Evolutionary conservation across 2,888 invertebrate genomes (phyloP).

Genomic region (Geotrupes spiniger): DNA sequence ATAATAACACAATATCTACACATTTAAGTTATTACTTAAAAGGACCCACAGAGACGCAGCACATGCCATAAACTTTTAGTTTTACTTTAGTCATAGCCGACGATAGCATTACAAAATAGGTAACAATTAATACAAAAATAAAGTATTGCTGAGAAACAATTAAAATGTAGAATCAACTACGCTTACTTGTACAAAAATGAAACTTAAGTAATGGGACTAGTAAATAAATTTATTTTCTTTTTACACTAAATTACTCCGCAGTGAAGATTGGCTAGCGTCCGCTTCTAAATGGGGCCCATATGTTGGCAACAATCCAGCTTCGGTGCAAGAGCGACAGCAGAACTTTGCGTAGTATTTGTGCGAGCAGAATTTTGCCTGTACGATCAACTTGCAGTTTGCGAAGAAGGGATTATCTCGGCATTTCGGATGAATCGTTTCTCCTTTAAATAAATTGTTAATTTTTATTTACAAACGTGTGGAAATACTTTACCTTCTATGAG

Average conservation of each 20-base stretch:
- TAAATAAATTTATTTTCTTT: slow-evolving; percentile 14
- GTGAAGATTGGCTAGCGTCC: slow-evolving; percentile 6
- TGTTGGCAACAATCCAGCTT: slow-evolving; percentile 71
- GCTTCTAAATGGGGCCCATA: slow-evolving; percentile 37
- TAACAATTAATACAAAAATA: slow-evolving; percentile 21
- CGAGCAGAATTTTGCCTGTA: slow-evolving; percentile 77
- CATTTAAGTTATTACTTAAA: slow-evolving; percentile 12
- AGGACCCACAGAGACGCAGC: neutral
- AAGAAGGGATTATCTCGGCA: slow-evolving; percentile 87
- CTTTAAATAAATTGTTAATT: slow-evolving; percentile 49
- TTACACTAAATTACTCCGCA: slow-evolving; percentile 23
- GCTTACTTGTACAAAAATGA: slow-evolving; percentile 16
- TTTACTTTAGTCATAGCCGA: slow-evolving; percentile 16
- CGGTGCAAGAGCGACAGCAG: slow-evolving; percentile 91
- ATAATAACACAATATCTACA: slow-evolving; percentile 23
- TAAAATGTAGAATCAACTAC: slow-evolving; percentile 14
- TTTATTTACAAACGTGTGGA: neutral
- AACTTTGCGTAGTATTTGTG: slow-evolving; percentile 89
- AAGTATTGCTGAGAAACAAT: neutral
- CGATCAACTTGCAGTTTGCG: slow-evolving; percentile 87
- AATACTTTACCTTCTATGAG: slow-evolving; percentile 17
- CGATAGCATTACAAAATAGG: slow-evolving; percentile 15
- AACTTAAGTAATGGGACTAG: slow-evolving; percentile 18
- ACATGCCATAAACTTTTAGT: slow-evolving; percentile 17
- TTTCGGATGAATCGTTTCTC: slow-evolving; percentile 69